Conservation (phyloP, 2,797 vertebrate species). For the Halcyon leucocephala region DNA sequence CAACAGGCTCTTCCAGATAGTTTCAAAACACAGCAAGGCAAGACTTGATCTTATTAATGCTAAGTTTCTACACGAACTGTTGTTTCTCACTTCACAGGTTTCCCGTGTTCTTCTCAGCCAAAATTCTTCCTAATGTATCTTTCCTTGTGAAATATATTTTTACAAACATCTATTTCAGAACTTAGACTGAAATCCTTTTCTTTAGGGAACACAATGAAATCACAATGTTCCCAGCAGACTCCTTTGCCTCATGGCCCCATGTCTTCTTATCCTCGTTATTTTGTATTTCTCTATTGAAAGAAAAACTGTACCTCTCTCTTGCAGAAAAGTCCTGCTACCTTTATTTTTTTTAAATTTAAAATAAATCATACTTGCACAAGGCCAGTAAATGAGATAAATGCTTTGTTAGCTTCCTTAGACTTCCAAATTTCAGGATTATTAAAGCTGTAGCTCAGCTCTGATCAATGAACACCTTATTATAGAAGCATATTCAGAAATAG, state of each 20-base stretch:
- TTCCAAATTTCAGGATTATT: not conserved
- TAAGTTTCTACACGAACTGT: slow-evolving; percentile 25
- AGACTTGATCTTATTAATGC: slow-evolving; percentile 58
- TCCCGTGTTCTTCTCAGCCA: not conserved
- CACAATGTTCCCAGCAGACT: not conserved
- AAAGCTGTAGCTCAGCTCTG: not conserved
- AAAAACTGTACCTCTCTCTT: not conserved
- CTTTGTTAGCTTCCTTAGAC: not conserved
- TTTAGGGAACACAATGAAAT: not conserved
- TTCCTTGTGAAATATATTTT: not conserved
- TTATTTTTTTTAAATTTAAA: not conserved
- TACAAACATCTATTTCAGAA: not conserved
- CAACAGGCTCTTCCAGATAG: slow-evolving; percentile 63
- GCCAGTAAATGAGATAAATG: not conserved
- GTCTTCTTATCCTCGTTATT: not conserved
- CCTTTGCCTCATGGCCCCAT: not conserved
- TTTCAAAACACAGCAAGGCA: slow-evolving; percentile 61
- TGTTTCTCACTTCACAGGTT: not conserved
- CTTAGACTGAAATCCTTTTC: not conserved
- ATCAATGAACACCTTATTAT: not conserved
- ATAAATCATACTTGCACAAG: not conserved
- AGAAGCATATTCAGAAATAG: not conserved
- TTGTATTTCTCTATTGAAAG: not conserved
- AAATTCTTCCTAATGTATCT: not conserved
- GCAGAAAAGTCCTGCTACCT: not conserved